phyloP scores from a whole-genome alignment of 2,113 vertebrate genomes.

The Sander lucioperca region DNA sequence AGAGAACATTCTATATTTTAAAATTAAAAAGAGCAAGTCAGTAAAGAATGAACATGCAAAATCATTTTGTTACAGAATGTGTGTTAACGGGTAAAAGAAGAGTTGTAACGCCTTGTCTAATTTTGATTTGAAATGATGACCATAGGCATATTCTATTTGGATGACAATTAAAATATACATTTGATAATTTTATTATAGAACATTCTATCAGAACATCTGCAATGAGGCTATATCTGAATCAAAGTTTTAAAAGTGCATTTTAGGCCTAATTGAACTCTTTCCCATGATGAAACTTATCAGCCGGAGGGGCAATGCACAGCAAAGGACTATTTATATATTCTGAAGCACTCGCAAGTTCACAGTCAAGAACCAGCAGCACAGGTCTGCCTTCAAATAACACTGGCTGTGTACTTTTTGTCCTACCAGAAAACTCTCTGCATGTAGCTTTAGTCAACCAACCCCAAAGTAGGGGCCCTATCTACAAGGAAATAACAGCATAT shows the following conservation, averaged over 20 bases:
- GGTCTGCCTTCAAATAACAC: conserved; percentile 57
- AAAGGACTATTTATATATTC: conserved; percentile 47
- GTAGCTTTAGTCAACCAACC: conserved; percentile 29
- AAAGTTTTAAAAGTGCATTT: conserved; percentile 16
- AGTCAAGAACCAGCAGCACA: conserved; percentile 40
- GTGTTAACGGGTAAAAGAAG: background rate
- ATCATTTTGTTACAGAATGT: background rate
- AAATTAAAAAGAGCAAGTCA: conserved; percentile 8
- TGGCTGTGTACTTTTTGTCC: conserved; percentile 34
- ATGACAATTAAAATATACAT: background rate
- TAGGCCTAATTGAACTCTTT: conserved; percentile 28
- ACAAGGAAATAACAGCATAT: conserved; percentile 52
- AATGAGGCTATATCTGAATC: background rate
- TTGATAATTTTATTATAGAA: background rate
- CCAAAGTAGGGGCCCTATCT: conserved; percentile 21
- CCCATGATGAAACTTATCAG: conserved; percentile 35
- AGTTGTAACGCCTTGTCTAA: background rate
- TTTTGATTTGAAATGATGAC: background rate
- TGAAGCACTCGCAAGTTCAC: conserved; percentile 29
- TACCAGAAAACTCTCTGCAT: conserved; percentile 34
- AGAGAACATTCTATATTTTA: conserved; percentile 20
- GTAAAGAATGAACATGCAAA: conserved; percentile 1
- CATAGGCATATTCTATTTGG: background rate
- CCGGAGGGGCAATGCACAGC: conserved; percentile 24
- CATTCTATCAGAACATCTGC: background rate